phyloP scores from a whole-genome alignment of 2,113 vertebrate species.

The Rhinolophus sinicus region DNA sequence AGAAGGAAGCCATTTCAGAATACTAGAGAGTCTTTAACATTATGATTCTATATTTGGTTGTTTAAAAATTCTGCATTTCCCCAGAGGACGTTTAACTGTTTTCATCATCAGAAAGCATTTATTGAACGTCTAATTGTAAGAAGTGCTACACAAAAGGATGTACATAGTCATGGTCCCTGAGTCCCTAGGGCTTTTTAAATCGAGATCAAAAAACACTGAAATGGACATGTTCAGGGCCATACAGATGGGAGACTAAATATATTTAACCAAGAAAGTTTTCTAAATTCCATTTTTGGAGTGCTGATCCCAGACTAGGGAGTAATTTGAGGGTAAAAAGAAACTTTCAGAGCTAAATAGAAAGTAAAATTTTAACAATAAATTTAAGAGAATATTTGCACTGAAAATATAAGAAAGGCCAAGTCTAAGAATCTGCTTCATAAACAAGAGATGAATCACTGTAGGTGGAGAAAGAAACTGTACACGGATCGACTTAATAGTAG shows the following conservation, averaged over 20 bases:
- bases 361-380: neutral
- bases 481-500: neutral
- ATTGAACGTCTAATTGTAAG: neutral
- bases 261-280: neutral
- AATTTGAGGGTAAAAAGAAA: neutral
- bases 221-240: neutral
- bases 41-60: neutral
- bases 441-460: neutral
- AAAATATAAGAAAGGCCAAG: neutral
- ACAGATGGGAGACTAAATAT: neutral
- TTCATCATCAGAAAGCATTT: constrained; percentile 27
- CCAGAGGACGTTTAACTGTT: constrained; percentile 30
- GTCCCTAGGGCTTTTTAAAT: neutral
- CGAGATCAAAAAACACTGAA: constrained; percentile 36
- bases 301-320: neutral
- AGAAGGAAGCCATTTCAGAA: neutral
- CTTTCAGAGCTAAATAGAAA: constrained; percentile 38
- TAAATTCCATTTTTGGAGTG: neutral
- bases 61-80: constrained; percentile 27
- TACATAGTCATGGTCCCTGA: neutral
- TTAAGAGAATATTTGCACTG: neutral
- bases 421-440: neutral
- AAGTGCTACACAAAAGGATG: neutral
- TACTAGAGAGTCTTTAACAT: neutral
- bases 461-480: neutral